A percentile compares a stretch with the other conserved stretches of the same genome.
phyloP scores from a whole-genome alignment of 2,797 vertebrate genomes.

The Acipenser oxyrinchus region DNA sequence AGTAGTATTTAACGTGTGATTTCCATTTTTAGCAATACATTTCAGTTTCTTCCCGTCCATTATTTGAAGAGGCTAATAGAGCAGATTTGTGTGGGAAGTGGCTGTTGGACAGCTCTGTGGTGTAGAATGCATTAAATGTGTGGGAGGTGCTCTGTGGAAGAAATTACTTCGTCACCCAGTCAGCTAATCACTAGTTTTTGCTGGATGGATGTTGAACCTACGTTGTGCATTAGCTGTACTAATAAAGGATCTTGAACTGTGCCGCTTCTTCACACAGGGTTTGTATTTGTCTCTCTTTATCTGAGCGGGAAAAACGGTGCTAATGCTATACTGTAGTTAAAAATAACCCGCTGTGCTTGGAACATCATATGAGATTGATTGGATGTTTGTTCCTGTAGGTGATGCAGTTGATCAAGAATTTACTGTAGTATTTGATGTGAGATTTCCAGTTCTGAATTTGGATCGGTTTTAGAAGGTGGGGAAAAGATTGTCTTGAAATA shows the following conservation, averaged over 20 bases:
- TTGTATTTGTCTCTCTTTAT: neutral
- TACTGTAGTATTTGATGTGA: no score
- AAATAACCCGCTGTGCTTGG: no score
- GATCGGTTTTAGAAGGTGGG: no score
- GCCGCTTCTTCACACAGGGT: neutral
- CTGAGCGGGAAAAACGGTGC: neutral
- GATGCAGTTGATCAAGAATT: no score
- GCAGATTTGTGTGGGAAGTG: conserved; percentile 4
- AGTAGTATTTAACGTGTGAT: neutral
- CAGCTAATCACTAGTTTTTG: neutral
- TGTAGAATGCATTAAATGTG: conserved; percentile 2
- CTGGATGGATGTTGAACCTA: conserved; percentile 4
- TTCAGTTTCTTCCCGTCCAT: neutral
- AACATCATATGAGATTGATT: no score
- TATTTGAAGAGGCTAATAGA: neutral
- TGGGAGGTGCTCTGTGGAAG: neutral
- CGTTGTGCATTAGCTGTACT: neutral
- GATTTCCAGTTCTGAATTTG: no score
- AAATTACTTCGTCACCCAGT: neutral
- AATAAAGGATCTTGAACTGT: neutral
- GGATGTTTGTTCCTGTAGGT: no score
- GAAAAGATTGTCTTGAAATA: no score
- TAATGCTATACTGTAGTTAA: neutral
- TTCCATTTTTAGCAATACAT: neutral
- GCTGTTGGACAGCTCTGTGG: conserved; percentile 3